These are phyloP conservation scores for Siniperca scherzeri DNA, from an alignment of 2,797 vertebrate genomes.

Conservation along the genomic window DNA sequence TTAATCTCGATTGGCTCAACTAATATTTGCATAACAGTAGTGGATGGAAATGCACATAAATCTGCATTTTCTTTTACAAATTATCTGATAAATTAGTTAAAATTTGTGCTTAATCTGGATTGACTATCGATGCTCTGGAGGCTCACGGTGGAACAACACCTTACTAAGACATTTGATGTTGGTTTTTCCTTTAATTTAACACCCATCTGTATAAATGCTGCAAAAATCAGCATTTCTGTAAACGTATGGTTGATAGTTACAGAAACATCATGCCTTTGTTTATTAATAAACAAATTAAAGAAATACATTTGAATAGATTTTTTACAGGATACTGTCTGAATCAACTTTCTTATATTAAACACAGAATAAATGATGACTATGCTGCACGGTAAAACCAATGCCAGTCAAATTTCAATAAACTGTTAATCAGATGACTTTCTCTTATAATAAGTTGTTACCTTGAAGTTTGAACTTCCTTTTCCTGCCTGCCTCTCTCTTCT, in stretches of 20 bases:
- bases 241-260: not conserved
- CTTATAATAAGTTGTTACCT: not conserved
- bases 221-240: not conserved
- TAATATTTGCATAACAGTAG: not conserved
- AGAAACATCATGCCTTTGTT: not conserved
- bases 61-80: not conserved
- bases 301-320: not conserved
- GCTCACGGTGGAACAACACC: not conserved
- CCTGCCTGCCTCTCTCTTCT: fast-evolving
- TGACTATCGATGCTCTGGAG: too few relatives aligned
- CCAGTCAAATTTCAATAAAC: not conserved
- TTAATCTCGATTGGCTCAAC: not conserved
- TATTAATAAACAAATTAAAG: not conserved
- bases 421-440: not conserved
- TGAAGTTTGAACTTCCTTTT: slow-evolving; percentile 17
- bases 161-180: too few relatives aligned
- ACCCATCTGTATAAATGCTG: too few relatives aligned
- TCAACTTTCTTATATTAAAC: not conserved
- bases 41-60: not conserved
- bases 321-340: not conserved
- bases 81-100: not conserved
- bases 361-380: not conserved
- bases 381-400: not conserved
- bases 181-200: too few relatives aligned
- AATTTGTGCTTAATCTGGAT: not conserved